phyloP scores from a whole-genome alignment of 2,113 vertebrate genomes.

The Hyperopisus bebe region DNA sequence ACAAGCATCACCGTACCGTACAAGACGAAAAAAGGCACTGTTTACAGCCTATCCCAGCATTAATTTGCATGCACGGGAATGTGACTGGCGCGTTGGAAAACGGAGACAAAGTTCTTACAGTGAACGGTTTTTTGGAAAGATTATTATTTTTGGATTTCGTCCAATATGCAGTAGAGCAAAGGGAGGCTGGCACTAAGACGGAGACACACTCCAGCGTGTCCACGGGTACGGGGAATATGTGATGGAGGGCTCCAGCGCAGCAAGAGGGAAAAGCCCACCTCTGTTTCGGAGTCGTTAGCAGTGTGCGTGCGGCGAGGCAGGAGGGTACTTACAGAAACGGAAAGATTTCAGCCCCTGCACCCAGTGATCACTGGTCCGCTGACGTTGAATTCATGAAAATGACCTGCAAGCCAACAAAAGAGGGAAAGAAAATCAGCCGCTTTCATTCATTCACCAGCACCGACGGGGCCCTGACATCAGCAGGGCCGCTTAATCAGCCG shows the following conservation, averaged over 20 bases:
- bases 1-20: not conserved
- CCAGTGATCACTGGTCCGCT: slow-evolving; percentile 85
- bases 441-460: not conserved
- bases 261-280: not conserved
- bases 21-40: not conserved
- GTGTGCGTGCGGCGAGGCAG: not conserved
- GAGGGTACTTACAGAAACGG: slow-evolving; percentile 88
- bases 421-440: not conserved
- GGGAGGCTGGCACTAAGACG: not conserved
- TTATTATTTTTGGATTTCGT: not conserved
- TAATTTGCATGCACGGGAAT: not conserved
- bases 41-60: not conserved
- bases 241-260: not conserved
- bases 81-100: not conserved
- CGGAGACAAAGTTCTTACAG: not conserved
- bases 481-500: not conserved
- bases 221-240: not conserved
- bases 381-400: slow-evolving; percentile 96
- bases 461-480: not conserved
- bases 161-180: not conserved
- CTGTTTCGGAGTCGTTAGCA: not conserved
- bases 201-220: not conserved
- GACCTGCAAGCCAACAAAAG: slow-evolving; percentile 64
- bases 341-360: slow-evolving; percentile 83
- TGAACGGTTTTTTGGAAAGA: not conserved